Evolutionary conservation across 2,797 vertebrate species (phyloP), one percentile per base, ranked within the genome.

Genomic region (Anableps anableps): DNA sequence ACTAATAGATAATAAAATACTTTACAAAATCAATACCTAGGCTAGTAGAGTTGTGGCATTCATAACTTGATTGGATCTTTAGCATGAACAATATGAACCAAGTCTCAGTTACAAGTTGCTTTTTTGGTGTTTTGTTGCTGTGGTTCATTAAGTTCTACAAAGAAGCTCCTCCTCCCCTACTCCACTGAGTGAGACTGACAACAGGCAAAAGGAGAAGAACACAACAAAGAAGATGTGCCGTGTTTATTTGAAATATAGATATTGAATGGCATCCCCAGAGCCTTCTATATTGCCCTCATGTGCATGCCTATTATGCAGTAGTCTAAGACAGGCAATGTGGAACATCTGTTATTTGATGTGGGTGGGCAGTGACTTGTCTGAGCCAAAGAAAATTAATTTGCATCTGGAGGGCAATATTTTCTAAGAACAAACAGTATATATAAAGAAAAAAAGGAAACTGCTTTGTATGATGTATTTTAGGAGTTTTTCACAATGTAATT

Each of bases 401-500:
- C 34, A 64, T 62, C 31, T 36, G 62, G 16, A 36, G 36, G 17
- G 31, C 2, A 2, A 62, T 1, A 17, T 36, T 64, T 64, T 36
- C 62, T 64, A 21, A 64, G 0, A 34, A 36, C 62, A 21, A 64
- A 36, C 62, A 10, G 62, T 64, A 36, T 34, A 36, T 14, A 48
- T 26, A 53, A 21, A 53, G 51, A n/a, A 4, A 23, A 8, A 55
- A 64, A 64, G 36, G 72, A 72, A 50, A 53, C 9, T 4, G 8
- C 0, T 70, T 81, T 66, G 60, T 84, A 83, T 78, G 36, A 74
- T 82, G 77, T 82, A 47, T 47, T 72, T 29, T 72, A 14, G 72
- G 73, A 70, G 64, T 76, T 62, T 81, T 87, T 82, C 58, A 83
- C 16, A 4, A 4, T 79, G 29, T 82, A 48, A 80, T 86, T 87